phyloP scores from a whole-genome alignment of 92 coral and sea anemone species.

The Siderastrea siderea region DNA sequence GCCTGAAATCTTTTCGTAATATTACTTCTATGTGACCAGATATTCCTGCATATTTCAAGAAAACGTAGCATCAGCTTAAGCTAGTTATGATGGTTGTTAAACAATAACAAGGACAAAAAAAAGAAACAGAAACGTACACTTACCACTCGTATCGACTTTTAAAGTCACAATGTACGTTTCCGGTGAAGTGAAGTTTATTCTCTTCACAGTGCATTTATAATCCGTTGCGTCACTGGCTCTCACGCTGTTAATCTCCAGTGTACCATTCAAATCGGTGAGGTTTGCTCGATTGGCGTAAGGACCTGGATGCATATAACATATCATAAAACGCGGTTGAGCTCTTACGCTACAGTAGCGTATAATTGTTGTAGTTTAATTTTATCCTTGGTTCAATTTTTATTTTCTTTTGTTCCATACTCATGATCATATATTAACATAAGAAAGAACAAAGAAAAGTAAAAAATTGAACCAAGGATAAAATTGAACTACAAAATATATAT shows the following conservation, averaged over 20 bases:
- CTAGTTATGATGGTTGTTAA: no score
- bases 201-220: slow-evolving; percentile 9
- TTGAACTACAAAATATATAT: no score
- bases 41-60: no score
- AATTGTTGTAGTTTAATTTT: no score
- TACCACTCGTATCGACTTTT: slow-evolving; percentile 9
- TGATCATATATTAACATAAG: no score
- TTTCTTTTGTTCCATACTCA: no score
- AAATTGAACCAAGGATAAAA: no score
- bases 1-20: no score
- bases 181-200: slow-evolving; percentile 21
- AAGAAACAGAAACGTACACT: not conserved
- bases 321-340: not conserved
- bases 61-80: no score
- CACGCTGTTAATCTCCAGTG: not conserved
- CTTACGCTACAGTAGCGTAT: not conserved
- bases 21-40: no score
- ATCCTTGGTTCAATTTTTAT: no score
- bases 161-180: slow-evolving; percentile 1
- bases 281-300: slow-evolving; percentile 9
- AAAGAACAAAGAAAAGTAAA: no score
- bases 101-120: not conserved
- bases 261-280: slow-evolving; percentile 8
- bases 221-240: not conserved
- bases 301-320: not conserved